These are phyloP conservation scores for Macrobrachium rosenbergii DNA, from an alignment of 1,140 invertebrate species.

Conservation along the genomic window DNA sequence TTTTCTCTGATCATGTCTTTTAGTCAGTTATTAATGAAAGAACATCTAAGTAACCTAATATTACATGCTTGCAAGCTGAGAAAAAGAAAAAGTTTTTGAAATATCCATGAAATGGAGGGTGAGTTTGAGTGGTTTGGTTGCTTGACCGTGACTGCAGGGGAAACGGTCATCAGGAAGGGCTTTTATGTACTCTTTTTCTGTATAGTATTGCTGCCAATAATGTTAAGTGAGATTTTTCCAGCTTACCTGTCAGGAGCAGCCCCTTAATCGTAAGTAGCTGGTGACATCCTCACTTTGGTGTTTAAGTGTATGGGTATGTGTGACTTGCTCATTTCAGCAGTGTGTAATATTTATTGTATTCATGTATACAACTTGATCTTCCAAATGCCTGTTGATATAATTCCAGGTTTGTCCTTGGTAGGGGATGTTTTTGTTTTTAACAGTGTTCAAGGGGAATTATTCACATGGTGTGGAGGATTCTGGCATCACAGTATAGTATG, in stretches of 20 bases:
- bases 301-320: too few species aligned
- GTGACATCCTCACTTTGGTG: not conserved
- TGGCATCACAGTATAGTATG: too few species aligned
- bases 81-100: too few species aligned
- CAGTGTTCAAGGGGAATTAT: too few species aligned
- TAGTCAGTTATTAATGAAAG: conserved; percentile 19
- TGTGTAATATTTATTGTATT: not conserved
- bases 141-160: not conserved
- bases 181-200: conserved; percentile 26
- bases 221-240: conserved; percentile 63
- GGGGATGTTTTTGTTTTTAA: too few species aligned
- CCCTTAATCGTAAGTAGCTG: conserved; percentile 38
- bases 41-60: conserved; percentile 11
- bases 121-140: conserved; percentile 24
- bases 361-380: too few species aligned
- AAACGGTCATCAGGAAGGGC: conserved; percentile 6
- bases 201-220: conserved; percentile 56
- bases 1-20: conserved; percentile 5
- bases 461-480: too few species aligned
- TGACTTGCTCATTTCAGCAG: too few species aligned
- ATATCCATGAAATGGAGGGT: conserved; percentile 14
- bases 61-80: not conserved
- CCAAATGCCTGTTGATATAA: too few species aligned
- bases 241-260: conserved; percentile 52
- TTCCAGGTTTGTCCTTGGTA: too few species aligned